Evolutionary conservation across 1,140 invertebrate species (phyloP).

Genomic region (Sycophaga agraensis): DNA sequence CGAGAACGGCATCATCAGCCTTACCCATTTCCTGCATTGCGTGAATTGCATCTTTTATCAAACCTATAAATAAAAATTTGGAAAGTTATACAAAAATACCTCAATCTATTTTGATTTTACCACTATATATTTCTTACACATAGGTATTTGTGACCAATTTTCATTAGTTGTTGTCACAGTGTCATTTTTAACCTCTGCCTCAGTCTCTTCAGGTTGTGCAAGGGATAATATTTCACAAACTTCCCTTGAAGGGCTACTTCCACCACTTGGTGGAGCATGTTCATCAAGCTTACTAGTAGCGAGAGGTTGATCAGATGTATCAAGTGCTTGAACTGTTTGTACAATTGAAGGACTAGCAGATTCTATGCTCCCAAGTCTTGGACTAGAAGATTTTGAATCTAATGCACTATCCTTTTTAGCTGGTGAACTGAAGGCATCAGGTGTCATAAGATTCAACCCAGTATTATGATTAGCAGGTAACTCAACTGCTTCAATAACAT

Average conservation of each 20-base stretch:
- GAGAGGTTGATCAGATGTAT: constrained; percentile 41
- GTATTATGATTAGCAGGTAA: constrained; percentile 43
- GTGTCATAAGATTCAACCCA: constrained; percentile 76
- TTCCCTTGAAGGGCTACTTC: constrained; percentile 83
- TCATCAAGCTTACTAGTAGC: constrained; percentile 48
- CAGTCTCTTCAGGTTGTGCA: constrained; percentile 55
- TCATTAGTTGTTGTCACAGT: constrained; percentile 34
- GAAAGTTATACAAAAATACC: not conserved
- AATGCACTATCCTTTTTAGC: constrained; percentile 54
- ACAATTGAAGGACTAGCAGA: constrained; percentile 46
- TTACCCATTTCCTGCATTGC: constrained; percentile 37
- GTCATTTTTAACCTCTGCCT: constrained; percentile 38
- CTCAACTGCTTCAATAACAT: constrained; percentile 38
- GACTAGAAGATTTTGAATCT: constrained; percentile 44
- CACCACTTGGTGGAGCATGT: constrained; percentile 63
- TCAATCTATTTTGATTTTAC: not conserved
- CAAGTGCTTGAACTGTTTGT: constrained; percentile 44
- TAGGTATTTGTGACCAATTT: constrained; percentile 57
- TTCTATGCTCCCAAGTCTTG: constrained; percentile 45
- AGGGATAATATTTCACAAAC: constrained; percentile 76
- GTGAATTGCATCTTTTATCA: constrained; percentile 50
- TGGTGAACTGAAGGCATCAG: constrained; percentile 81
- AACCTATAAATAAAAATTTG: constrained; percentile 20
- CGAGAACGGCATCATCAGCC: constrained; percentile 30
- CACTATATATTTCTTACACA: constrained; percentile 29